phyloP scores from a whole-genome alignment of 2,888 invertebrate species.

The Aricia artaxerxes region DNA sequence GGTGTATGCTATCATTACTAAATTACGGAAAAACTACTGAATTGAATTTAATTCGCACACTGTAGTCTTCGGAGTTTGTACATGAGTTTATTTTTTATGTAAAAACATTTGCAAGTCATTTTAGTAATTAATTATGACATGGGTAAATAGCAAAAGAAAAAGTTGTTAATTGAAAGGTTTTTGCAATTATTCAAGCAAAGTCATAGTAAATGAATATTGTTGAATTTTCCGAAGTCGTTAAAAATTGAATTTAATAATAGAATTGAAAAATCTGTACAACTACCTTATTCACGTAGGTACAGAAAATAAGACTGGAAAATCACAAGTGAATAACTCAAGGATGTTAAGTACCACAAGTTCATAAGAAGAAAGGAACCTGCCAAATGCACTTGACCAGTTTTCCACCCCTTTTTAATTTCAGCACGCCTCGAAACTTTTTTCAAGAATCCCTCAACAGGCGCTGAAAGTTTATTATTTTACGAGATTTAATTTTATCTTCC shows the following conservation, averaged over 20 bases:
- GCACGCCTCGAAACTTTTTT: background rate
- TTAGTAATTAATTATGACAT: too few species aligned
- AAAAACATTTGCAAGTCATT: too few species aligned
- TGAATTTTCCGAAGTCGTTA: background rate
- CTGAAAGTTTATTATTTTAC: slow-evolving; percentile 12
- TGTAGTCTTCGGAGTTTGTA: too few species aligned
- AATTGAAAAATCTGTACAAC: background rate
- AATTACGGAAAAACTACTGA: too few species aligned
- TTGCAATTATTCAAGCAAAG: too few species aligned
- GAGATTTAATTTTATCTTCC: slow-evolving; percentile 6
- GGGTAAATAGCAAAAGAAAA: too few species aligned
- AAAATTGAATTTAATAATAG: background rate
- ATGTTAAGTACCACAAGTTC: background rate
- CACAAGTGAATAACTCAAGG: background rate
- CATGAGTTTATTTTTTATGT: too few species aligned
- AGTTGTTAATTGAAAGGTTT: too few species aligned
- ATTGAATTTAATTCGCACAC: too few species aligned
- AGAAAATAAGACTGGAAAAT: background rate
- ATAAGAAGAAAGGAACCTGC: background rate
- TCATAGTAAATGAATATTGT: too few species aligned
- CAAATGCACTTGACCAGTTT: slow-evolving; percentile 3
- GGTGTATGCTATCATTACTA: too few species aligned
- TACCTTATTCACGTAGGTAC: background rate
- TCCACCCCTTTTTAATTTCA: slow-evolving; percentile 3
- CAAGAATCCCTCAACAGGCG: background rate